phyloP scores from a whole-genome alignment of 2,113 vertebrate species.

The Penelope pileata region DNA sequence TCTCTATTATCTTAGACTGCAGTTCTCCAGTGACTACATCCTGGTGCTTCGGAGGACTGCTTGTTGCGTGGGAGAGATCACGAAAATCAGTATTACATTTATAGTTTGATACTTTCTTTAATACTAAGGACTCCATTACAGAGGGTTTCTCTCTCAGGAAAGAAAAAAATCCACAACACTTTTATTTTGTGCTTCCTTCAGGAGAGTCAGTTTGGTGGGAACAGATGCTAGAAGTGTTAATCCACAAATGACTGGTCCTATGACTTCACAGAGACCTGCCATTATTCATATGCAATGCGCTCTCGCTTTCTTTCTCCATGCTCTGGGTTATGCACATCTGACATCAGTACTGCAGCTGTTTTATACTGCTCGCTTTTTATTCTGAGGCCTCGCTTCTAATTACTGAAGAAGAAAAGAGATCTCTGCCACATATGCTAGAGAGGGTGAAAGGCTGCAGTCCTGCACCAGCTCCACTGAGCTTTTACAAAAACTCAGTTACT shows the following conservation, averaged over 20 bases:
- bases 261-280: background rate
- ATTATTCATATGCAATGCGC: background rate
- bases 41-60: background rate
- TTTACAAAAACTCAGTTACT: background rate
- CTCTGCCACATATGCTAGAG: background rate
- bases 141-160: background rate
- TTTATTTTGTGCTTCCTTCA: background rate
- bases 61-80: background rate
- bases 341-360: background rate
- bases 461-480: background rate
- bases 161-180: fast-evolving
- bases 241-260: background rate
- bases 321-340: background rate
- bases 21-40: background rate
- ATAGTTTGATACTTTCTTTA: background rate
- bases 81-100: background rate
- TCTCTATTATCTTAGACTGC: background rate
- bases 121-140: background rate
- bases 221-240: background rate
- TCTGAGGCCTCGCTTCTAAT: background rate
- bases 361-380: background rate
- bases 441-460: background rate
- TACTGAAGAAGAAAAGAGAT: background rate
- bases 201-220: background rate
- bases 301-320: background rate